Evolutionary conservation across 2,888 invertebrate species (phyloP), one percentile per base, ranked within the genome.

Genomic region (Lapara coniferarum): DNA sequence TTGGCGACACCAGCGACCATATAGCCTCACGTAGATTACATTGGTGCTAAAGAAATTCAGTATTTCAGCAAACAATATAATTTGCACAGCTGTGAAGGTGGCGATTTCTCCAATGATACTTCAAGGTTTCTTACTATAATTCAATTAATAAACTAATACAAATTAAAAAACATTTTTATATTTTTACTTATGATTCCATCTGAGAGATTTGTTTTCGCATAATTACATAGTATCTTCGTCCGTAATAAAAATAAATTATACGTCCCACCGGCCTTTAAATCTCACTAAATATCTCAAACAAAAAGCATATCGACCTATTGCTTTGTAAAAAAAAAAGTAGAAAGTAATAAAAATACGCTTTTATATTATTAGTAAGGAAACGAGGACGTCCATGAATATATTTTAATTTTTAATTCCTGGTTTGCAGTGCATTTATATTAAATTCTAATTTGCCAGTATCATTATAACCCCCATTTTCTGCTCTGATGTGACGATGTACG

Each of bases 71-170:
- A 63, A 19, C 13, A 57, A 19, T 63, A 44, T 51, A 57, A 56
- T 46, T 66, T 44, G 44, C 51, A 49, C 63, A 67, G 68, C 66
- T 68, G 70, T 67, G 70, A 70, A 63, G 59, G 46, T 19, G 63
- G 49, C 63, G 63, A 63, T 63, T 63, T 63, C 63, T 49, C 63
- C 63, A 63, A 49, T 49, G 63, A 63, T 63, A 63, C 19, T 46
- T 25, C 46, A 63, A 63, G 63, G 63, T 63, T 63, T 16, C 63
- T 19, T 12, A 63, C 12, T 46, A 19, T 63, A 49, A 69, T 63
- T 46, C 19, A 12, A 59, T 16, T 44, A 59, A 59, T 44, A 59
- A 44, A 44, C 44, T 44, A 13, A 12, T 0, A 19, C 10, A 55
- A 10, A 49, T 19, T 4, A 19, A 44, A 59, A 44, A 46, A 44